Evolutionary conservation across 2,113 vertebrate genomes (phyloP), one percentile per base, ranked within the genome.

Genomic region (Rhynchopsitta pachyrhyncha): DNA sequence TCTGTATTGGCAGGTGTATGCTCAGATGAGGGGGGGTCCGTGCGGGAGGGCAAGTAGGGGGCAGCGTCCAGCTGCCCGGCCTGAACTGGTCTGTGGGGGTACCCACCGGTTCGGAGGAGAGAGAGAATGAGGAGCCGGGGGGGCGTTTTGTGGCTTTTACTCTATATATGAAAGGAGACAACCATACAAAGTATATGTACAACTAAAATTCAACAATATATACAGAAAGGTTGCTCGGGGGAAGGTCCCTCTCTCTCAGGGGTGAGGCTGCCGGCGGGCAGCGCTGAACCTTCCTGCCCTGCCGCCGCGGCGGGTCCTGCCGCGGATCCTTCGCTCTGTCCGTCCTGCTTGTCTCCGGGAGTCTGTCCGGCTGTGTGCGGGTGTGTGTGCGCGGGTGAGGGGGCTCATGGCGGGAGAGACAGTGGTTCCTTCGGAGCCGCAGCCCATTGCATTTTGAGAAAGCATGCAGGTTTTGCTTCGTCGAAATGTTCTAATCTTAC

Each of bases 161-260:
- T 99, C 99, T 98, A 98, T 99, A 99, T 99, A 99, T 98, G 98
- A 99, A 99, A 99, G 99, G 98, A 98, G 99, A 98, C 98, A 98
- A 98, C 98, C 99, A 99, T 99, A 99, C 99, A 99, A 99, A 99
- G 98, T 99, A 98, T 99, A 98, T 98, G 92, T 99, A 99, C 99
- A 99, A 98, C 99, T 99, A 98, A 99, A 99, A 99, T 99, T 98
- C 98, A 98, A 98, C 98, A 99, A 98, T 98, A 99, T 99, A 99
- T 99, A 99, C 99, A 99, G 98, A 99, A 98, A 98, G 98, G 98
- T 98, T 98, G 98, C 98, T 98, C 85, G 86, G 97, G 97, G 94
- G 96, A 97, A 97, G 75, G 97, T 97, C 97, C 97, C 97, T 97
- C 94, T 97, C 95, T 93, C 96, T 96, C 96, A 91, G 92, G 93